Percentiles rank a stretch among this genome's conserved stretches.
phyloP scores from a whole-genome alignment of 2,113 vertebrate genomes.

The Phycodurus eques region DNA sequence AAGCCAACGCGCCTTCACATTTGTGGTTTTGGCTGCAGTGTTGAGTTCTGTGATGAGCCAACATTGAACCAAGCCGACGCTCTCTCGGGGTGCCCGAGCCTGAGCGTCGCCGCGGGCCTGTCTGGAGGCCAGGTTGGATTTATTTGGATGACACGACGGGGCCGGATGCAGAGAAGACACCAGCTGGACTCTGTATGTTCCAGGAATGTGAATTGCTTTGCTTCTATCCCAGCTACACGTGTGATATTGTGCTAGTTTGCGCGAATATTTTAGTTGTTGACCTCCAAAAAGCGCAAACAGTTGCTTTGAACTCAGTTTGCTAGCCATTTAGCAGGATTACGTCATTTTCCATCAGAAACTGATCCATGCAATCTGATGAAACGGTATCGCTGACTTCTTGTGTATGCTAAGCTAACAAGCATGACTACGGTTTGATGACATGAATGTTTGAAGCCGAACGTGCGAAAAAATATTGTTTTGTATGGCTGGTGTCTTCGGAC shows the following conservation, averaged over 20 bases:
- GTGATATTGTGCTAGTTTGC: background rate
- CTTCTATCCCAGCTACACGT: background rate
- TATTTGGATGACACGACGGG: slow-evolving; percentile 35
- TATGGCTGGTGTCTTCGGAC: too few relatives aligned
- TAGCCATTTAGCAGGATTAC: too few relatives aligned
- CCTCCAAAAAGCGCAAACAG: too few relatives aligned
- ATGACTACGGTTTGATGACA: too few relatives aligned
- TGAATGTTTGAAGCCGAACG: too few relatives aligned
- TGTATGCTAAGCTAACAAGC: too few relatives aligned
- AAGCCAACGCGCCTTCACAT: slow-evolving; percentile 17
- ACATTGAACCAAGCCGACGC: slow-evolving; percentile 4
- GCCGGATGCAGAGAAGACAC: slow-evolving; percentile 36
- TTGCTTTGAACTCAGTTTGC: too few relatives aligned
- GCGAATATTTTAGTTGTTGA: background rate
- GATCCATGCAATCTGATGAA: too few relatives aligned
- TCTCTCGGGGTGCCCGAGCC: slow-evolving; percentile 23
- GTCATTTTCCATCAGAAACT: too few relatives aligned
- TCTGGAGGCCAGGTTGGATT: background rate
- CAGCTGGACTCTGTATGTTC: slow-evolving; percentile 18
- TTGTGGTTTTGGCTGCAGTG: slow-evolving; percentile 23
- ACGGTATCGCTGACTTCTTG: too few relatives aligned
- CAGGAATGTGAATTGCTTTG: slow-evolving; percentile 1
- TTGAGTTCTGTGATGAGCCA: slow-evolving; percentile 10
- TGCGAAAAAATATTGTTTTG: too few relatives aligned
- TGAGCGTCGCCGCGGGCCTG: slow-evolving; percentile 35